Evolutionary conservation across 35 echinoderm and acorn worm species (phyloP), one percentile per base, ranked within the genome.

Genomic region (Heliocidaris erythrogramma): DNA sequence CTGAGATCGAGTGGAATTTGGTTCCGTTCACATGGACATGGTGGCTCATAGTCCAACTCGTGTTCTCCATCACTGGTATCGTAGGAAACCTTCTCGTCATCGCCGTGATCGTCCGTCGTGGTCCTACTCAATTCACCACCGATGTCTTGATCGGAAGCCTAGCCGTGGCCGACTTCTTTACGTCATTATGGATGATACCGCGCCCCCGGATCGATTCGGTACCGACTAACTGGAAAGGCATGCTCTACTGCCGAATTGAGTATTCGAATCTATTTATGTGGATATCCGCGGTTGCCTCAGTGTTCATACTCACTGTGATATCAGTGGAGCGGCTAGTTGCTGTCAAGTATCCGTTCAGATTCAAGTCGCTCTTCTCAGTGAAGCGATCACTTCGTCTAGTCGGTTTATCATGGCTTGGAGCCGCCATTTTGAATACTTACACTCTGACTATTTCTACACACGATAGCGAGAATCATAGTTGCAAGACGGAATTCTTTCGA

Each of bases 261-360:
- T 94, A 91, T 61, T 96, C 98, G 31, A 90, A 95, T 30, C 65
- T 96, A 14, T 89, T 97, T 21, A 94, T 99, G 17, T 99, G 98
- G 98, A 95, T 97, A 27, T 96, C 94, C 16, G 94, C 96, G 11
- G 96, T 97, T 13, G 95, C 95, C 7, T 99, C 98, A 8, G 91
- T 97, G 31, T 96, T 97, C 30, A 97, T 95, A 21, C 94, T 99
- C 30, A 96, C 97, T 13, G 56, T 96, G 17, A 95, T 99, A 24
- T 96, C 96, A 4, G 94, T 99, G 10, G 98, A 99, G 53, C 90
- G 98, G n/a, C 96, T 95, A 32, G 53, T 99, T 30, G 98, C 98
- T n/a, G 96, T 99, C 30, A 93, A 96, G n/a, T 95, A 97, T 84
- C 98, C 98, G 21, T 92, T 97, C 14, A 96, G 59, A 50, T 97